Conservation (phyloP, 2,888 invertebrate species). For the Nymphalis c-album region DNA sequence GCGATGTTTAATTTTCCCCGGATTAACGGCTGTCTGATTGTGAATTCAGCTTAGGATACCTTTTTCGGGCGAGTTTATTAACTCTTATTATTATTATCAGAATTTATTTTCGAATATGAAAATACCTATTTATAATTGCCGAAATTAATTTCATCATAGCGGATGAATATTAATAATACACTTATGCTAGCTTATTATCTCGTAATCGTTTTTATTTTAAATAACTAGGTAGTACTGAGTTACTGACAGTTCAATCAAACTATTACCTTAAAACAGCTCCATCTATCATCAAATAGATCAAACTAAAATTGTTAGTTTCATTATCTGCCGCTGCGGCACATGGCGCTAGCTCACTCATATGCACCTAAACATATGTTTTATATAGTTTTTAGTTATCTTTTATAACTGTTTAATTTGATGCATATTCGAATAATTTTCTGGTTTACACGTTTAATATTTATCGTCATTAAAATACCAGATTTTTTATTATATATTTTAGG, state of each 20-base stretch:
- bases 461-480: no score
- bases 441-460: no score
- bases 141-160: background rate
- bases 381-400: no score
- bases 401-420: no score
- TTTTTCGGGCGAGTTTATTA: slow-evolving; percentile 10
- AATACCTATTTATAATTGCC: background rate
- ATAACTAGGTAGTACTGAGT: background rate
- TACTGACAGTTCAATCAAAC: background rate
- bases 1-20: slow-evolving; percentile 29
- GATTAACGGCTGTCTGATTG: slow-evolving; percentile 22
- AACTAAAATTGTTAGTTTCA: slow-evolving; percentile 23
- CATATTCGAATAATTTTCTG: no score
- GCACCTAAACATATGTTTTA: background rate
- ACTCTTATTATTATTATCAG: slow-evolving; percentile 1
- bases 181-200: background rate
- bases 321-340: slow-evolving; percentile 27
- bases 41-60: slow-evolving; percentile 1
- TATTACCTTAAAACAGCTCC: slow-evolving; percentile 1
- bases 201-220: background rate
- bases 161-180: background rate
- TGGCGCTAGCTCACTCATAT: slow-evolving; percentile 23
- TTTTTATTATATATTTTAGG: no score
- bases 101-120: background rate
- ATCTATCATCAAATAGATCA: slow-evolving; percentile 25